These are phyloP conservation scores for Crotalus viridis DNA, from an alignment of 2,113 vertebrate genomes.

Conservation along the genomic window DNA sequence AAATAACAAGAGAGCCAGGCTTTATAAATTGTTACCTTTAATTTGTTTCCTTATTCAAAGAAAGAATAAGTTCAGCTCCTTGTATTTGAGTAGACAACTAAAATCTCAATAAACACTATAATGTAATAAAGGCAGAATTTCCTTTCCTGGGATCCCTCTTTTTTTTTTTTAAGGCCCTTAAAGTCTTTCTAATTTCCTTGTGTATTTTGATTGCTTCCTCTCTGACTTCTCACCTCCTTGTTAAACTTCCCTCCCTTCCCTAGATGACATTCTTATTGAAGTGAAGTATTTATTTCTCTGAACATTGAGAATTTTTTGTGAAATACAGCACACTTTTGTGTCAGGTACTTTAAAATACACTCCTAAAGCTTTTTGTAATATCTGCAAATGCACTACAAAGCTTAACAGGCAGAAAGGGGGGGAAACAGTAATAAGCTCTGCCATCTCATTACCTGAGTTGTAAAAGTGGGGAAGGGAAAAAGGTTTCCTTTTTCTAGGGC, in stretches of 20 bases:
- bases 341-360: conserved; percentile 46
- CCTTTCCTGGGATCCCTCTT: background rate
- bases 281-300: background rate
- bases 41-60: rapidly evolving
- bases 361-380: conserved; percentile 49
- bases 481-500: conserved; percentile 57
- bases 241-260: conserved; percentile 31
- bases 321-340: conserved; percentile 47
- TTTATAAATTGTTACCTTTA: conserved; percentile 14
- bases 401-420: conserved; percentile 46
- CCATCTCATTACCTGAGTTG: background rate
- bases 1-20: rapidly evolving
- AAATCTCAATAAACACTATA: conserved; percentile 40
- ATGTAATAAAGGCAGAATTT: conserved; percentile 29
- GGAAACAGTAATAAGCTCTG: background rate
- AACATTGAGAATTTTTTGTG: conserved; percentile 31
- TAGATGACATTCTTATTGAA: conserved; percentile 32
- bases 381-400: conserved; percentile 51
- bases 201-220: conserved; percentile 18
- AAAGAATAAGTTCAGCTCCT: background rate
- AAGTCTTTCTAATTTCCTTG: background rate
- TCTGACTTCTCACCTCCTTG: conserved; percentile 8
- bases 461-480: background rate
- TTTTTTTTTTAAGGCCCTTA: background rate
- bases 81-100: conserved; percentile 29